Evolutionary conservation across 2,113 vertebrate species (phyloP), one percentile per base, ranked within the genome.

Genomic region (Tenebrosternarchus preto): DNA sequence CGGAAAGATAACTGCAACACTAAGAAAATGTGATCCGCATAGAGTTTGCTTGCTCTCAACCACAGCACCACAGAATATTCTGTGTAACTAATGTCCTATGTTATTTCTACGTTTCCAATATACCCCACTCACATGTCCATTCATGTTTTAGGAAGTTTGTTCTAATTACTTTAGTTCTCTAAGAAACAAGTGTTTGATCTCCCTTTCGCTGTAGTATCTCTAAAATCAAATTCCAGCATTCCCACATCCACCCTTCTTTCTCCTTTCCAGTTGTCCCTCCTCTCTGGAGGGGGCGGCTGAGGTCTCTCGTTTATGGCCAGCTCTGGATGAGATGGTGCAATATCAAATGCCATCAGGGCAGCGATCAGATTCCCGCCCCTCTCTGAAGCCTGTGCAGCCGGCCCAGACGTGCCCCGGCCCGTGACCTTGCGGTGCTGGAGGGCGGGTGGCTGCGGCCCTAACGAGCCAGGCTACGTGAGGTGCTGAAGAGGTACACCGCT

Each of bases 401-500:
- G 43, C 43, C 43, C 43, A 50, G 43, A 15, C 29, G 31, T 36
- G 68, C 16, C 57, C 64, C 63, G 11, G 67, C 75, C 76, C 22
- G 39, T 79, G 46, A 56, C 27, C 55, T 9, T 63, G 79, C 5
- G 57, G 33, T 39, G n/a, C 59, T 29, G 43, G 43, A 56, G 33
- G 74, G 84, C 72, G 57, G 84, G 85, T 85, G 85, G 80, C 81
- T 80, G 70, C 69, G 78, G 77, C 64, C 89, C 91, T 92, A 93
- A 92, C 88, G 77, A 92, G 88, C 84, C 64, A 4, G 71, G 25
- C 85, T 85, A 87, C 85, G 85, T 46, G 87, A 91, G 90, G 88
- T 88, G 88, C 79, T 86, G 88, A 91, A 88, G 85, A 92, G 88
- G 76, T 78, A 88, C 86, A 89, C 86, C 29, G 90, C 87, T 86